A percentile compares a stretch with the other conserved stretches of the same genome.
Conservation (phyloP, 2,113 vertebrate species). For the Camelus bactrianus region DNA sequence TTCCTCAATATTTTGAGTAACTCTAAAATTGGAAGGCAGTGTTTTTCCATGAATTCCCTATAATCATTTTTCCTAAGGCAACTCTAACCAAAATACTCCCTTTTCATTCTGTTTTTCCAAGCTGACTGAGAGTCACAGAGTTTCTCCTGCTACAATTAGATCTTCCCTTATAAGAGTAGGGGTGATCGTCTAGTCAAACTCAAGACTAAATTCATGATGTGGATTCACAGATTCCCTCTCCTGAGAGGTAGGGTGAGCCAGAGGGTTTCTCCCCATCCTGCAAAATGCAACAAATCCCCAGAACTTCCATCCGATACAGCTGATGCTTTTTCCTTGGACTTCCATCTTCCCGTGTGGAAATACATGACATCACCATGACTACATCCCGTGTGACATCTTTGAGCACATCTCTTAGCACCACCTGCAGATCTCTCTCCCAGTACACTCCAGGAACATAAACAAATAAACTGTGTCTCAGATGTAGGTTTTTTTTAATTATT, state of each 20-base stretch:
- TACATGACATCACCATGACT: background rate
- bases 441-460: background rate
- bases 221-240: background rate
- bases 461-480: background rate
- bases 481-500: too few relatives aligned
- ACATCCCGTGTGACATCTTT: background rate
- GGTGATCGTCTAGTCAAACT: background rate
- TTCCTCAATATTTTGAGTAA: constrained; percentile 60
- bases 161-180: background rate
- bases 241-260: background rate
- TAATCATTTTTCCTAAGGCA: constrained; percentile 66
- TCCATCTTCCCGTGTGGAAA: background rate
- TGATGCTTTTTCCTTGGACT: background rate
- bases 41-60: constrained; percentile 58
- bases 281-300: background rate
- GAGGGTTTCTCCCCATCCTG: background rate
- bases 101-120: constrained; percentile 52
- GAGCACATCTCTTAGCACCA: background rate
- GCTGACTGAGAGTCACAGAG: background rate
- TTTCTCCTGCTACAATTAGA: background rate
- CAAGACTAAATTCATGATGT: background rate
- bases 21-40: constrained; percentile 69
- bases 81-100: constrained; percentile 49
- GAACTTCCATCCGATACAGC: background rate
- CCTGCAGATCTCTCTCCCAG: background rate